A percentile compares a stretch with the other conserved stretches of the same genome.
Conservation (phyloP, 2,113 vertebrate genomes). For the Marmota flaviventris region DNA sequence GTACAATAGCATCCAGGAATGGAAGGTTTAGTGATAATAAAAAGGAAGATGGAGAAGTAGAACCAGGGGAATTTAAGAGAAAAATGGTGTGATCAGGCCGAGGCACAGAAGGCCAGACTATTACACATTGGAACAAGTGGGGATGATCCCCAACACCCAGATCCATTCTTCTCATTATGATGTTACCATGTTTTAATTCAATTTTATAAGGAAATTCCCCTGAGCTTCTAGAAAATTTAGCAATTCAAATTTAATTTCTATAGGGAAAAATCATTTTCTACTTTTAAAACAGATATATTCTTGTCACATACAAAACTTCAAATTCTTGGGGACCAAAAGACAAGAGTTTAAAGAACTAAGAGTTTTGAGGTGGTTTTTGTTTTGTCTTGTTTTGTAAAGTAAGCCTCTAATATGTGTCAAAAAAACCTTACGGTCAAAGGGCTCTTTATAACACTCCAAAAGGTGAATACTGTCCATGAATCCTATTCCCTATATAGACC, state of each 20-base stretch:
- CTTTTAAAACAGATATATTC: not conserved
- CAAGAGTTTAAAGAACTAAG: not conserved
- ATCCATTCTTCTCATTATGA: conserved; percentile 54
- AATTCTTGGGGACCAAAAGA: not conserved
- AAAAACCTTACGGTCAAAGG: not conserved
- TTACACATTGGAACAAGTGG: not conserved
- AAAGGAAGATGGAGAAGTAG: not conserved
- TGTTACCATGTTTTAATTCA: conserved; percentile 46
- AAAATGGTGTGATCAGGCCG: not conserved
- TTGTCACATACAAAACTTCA: not conserved
- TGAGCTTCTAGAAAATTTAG: conserved; percentile 5
- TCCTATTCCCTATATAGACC: not conserved
- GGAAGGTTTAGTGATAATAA: not conserved
- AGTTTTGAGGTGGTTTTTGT: not conserved
- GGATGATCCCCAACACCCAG: not conserved
- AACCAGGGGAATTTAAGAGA: not conserved
- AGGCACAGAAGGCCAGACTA: not conserved
- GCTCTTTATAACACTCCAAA: not conserved
- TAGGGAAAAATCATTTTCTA: not conserved
- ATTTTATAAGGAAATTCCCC: conserved; percentile 37
- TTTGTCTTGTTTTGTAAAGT: not conserved
- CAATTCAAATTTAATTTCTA: not conserved
- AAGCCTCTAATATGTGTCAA: not conserved
- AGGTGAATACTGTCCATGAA: not conserved
- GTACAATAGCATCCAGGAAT: not conserved